phyloP scores from a whole-genome alignment of 1,140 invertebrate genomes.

The Chironomus striatipennis region DNA sequence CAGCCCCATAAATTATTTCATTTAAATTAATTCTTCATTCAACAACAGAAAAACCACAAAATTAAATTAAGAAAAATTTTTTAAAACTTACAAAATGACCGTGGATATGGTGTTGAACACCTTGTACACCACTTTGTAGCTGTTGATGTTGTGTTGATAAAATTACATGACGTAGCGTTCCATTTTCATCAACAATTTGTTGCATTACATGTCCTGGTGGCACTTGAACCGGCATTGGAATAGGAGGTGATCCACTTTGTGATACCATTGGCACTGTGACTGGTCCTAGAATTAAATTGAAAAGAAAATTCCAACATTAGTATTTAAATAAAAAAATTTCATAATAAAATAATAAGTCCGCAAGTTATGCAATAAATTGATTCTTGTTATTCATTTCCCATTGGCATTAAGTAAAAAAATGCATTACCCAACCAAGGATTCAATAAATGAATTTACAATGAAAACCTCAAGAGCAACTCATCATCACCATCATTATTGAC shows the following conservation, averaged over 20 bases:
- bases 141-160: slow-evolving; percentile 63
- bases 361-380: too few species aligned
- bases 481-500: too few species aligned
- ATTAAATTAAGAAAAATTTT: neutral
- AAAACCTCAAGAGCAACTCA: too few species aligned
- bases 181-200: slow-evolving; percentile 81
- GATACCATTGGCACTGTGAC: slow-evolving; percentile 79
- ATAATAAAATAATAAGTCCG: too few species aligned
- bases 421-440: too few species aligned
- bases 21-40: too few species aligned
- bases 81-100: slow-evolving; percentile 25
- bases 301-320: slow-evolving; percentile 5
- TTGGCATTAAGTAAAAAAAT: too few species aligned
- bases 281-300: slow-evolving; percentile 44
- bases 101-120: slow-evolving; percentile 22
- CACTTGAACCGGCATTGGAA: slow-evolving; percentile 79
- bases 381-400: too few species aligned
- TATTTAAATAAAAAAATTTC: too few species aligned
- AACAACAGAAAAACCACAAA: too few species aligned
- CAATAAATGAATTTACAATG: too few species aligned
- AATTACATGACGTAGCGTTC: slow-evolving; percentile 76
- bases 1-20: too few species aligned
- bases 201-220: slow-evolving; percentile 82
- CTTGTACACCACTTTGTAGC: slow-evolving; percentile 42
- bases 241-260: slow-evolving; percentile 62